Evolutionary conservation across 1,140 invertebrate species (phyloP).

Genomic region (Eufriesea mexicana): DNA sequence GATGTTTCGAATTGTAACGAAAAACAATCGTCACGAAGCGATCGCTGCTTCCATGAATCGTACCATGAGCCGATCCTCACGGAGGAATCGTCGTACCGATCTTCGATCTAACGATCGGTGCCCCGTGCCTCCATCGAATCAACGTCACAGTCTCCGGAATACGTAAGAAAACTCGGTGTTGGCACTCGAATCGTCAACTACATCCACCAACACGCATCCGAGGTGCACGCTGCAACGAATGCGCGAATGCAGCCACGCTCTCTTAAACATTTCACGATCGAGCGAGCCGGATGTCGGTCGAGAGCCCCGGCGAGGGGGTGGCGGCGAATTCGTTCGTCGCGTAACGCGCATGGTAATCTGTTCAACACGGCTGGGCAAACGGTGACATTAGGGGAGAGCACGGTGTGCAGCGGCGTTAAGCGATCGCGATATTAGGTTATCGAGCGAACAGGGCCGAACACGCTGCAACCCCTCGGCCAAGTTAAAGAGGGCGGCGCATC

Average conservation of each 20-base stretch:
- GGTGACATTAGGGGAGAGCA: slow-evolving; percentile 31
- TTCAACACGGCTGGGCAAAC: slow-evolving; percentile 19
- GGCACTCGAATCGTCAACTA: too few relatives aligned
- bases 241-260: not conserved
- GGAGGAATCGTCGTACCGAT: too few relatives aligned
- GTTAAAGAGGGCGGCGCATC: slow-evolving; percentile 17
- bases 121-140: too few relatives aligned
- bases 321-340: slow-evolving; percentile 33
- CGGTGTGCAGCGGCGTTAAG: slow-evolving; percentile 33
- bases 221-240: not conserved
- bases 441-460: slow-evolving; percentile 32
- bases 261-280: slow-evolving; percentile 14
- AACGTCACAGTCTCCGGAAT: not conserved
- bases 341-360: slow-evolving; percentile 27
- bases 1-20: too few relatives aligned
- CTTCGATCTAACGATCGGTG: too few relatives aligned
- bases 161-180: too few relatives aligned
- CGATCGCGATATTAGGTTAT: slow-evolving; percentile 53
- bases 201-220: too few relatives aligned
- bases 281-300: not conserved
- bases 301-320: not conserved
- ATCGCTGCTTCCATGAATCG: too few relatives aligned
- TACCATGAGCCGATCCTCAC: too few relatives aligned
- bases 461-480: not conserved
- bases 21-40: too few relatives aligned